Evolutionary conservation across 2,113 vertebrate genomes (phyloP).

Genomic region (Athene cunicularia): DNA sequence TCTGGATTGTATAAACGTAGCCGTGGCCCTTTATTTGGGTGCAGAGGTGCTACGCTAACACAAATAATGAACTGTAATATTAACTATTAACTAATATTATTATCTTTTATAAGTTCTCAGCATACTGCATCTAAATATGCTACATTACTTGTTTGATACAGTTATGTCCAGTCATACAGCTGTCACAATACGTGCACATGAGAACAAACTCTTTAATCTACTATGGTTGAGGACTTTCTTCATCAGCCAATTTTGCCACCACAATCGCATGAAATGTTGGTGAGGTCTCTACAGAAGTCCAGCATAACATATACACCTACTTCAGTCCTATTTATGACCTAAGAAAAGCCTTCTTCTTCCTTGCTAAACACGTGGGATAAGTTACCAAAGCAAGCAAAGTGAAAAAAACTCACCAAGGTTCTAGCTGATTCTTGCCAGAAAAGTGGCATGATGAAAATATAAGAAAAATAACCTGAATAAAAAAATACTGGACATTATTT

Average conservation of each 20-base stretch:
- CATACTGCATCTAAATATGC: background rate
- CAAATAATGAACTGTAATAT: background rate
- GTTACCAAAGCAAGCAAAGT: background rate
- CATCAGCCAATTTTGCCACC: background rate
- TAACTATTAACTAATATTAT: background rate
- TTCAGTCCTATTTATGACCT: background rate
- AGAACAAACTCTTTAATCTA: background rate
- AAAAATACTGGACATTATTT: background rate
- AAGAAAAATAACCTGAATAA: background rate
- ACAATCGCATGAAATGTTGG: accelerated
- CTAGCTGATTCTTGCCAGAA: background rate
- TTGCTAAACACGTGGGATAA: background rate
- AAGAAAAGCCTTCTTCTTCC: background rate
- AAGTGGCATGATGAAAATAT: background rate
- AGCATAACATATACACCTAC: background rate
- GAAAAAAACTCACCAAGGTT: too few species aligned
- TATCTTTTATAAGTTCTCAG: background rate
- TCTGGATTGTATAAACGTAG: background rate
- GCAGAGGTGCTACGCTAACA: background rate
- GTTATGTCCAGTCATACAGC: background rate
- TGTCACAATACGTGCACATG: too few species aligned
- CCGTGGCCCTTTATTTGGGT: background rate
- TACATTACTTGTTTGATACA: background rate
- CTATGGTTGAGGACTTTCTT: background rate
- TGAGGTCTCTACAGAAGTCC: background rate